Base-by-base conservation (phyloP, 2,797 vertebrate species). In the Echiichthys vipera region DNA sequence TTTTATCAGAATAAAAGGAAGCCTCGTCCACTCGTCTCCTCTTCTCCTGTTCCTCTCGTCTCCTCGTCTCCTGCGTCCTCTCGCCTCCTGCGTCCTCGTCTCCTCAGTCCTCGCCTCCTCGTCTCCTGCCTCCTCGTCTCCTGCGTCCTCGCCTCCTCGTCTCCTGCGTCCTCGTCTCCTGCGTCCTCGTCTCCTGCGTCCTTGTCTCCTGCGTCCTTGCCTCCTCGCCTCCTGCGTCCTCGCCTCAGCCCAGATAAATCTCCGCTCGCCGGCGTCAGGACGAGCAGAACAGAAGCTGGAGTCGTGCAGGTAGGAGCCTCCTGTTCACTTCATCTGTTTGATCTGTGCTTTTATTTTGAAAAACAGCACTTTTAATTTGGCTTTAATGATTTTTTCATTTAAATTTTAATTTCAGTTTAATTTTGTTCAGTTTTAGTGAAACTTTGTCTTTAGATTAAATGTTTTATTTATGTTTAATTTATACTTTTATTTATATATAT, bases 261-360 rank as follows among this genome's bases (percentile, higher is more conserved):
- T n/a, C n/a, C n/a, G n/a, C n/a, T n/a, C n/a, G n/a, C n/a, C n/a
- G n/a, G n/a, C n/a, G n/a, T n/a, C n/a, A n/a, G n/a, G n/a, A n/a
- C n/a, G n/a, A n/a, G n/a, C n/a, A n/a, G n/a, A n/a, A n/a, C n/a
- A n/a, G n/a, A n/a, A n/a, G n/a, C n/a, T n/a, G n/a, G n/a, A n/a
- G n/a, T n/a, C n/a, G n/a, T n/a, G n/a, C 81, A 85, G 84, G 86
- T 87, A 86, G 63, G 85, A 83, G 36, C 6, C 36, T 50, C 11
- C 69, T 54, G 63, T 61, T 58, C 8, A 24, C 12, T 50, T 2
- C 27, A 22, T 13, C 56, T 34, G 5, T 22, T 15, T 25, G 45
- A n/a, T n/a, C n/a, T n/a, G n/a, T n/a, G n/a, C n/a, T n/a, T n/a
- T n/a, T n/a, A n/a, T n/a, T n/a, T n/a, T n/a, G n/a, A n/a, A n/a